A percentile compares a stretch with the other conserved stretches of the same genome.
Evolutionary conservation across 2,797 vertebrate species (phyloP).

Genomic region (Antennarius maculatus): DNA sequence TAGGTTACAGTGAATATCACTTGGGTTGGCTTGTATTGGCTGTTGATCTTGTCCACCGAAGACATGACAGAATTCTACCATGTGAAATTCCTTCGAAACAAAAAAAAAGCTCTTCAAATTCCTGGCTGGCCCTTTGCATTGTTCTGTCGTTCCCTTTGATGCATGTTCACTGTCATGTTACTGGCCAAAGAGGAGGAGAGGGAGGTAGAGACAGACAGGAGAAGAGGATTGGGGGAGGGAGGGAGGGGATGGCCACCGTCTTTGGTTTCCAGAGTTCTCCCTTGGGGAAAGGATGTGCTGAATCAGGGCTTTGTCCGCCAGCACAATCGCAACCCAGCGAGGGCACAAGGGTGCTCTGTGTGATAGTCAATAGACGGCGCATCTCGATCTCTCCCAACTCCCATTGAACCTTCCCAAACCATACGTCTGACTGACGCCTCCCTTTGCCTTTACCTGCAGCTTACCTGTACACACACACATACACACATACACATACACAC

Average conservation of each 20-base stretch:
- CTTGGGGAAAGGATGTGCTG: constrained; percentile 84
- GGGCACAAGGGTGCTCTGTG: constrained; percentile 87
- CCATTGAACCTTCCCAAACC: constrained; percentile 48
- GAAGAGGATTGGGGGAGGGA: constrained; percentile 61
- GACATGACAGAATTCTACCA: constrained; percentile 62
- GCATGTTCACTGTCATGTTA: constrained; percentile 71
- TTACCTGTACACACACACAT: constrained; percentile 55
- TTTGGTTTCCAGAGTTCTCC: constrained; percentile 83
- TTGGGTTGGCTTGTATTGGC: constrained; percentile 46
- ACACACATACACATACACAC: no score
- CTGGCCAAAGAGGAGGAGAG: constrained; percentile 62
- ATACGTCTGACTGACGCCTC: constrained; percentile 44
- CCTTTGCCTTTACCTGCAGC: constrained; percentile 62
- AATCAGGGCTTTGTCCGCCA: constrained; percentile 86
- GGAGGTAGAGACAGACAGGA: constrained; percentile 58
- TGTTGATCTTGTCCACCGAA: constrained; percentile 38
- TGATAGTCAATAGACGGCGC: constrained; percentile 78
- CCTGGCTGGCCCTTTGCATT: constrained; percentile 77
- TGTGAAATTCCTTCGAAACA: constrained; percentile 74
- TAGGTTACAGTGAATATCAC: constrained; percentile 51
- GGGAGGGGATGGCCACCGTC: constrained; percentile 72
- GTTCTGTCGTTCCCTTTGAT: constrained; percentile 81
- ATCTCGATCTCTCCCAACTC: constrained; percentile 67
- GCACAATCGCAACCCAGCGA: constrained; percentile 79
- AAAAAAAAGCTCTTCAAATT: constrained; percentile 69